Evolutionary conservation across 2,888 invertebrate genomes (phyloP).

Genomic region (Mactromeris polynyma): DNA sequence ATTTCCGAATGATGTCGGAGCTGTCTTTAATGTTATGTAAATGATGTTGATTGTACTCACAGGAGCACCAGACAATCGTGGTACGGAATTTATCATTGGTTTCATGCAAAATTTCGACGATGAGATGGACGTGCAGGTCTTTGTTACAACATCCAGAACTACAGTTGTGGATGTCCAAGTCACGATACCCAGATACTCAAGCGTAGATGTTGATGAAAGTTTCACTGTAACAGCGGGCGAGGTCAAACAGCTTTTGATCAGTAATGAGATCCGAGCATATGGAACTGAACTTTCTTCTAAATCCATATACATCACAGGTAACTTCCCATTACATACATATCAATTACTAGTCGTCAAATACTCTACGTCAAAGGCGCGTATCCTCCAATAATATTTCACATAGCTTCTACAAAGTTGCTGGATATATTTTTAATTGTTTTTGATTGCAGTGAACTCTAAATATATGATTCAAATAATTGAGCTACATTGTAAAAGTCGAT

Average conservation of each 20-base stretch:
- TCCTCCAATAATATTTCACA: too few relatives aligned
- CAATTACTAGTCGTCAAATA: too few relatives aligned
- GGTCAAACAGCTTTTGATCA: constrained; percentile 63
- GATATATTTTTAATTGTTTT: too few relatives aligned
- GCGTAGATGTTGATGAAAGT: constrained; percentile 39
- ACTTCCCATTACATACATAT: too few relatives aligned
- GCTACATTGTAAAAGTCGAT: too few relatives aligned
- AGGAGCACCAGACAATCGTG: constrained; percentile 66
- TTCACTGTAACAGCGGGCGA: constrained; percentile 68
- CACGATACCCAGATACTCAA: constrained; percentile 50
- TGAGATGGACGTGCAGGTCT: constrained; percentile 59
- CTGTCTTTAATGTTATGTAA: too few relatives aligned
- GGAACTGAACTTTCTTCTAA: constrained; percentile 65
- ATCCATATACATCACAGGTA: constrained; percentile 68
- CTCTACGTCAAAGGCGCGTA: too few relatives aligned
- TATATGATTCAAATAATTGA: too few relatives aligned
- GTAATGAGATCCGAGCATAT: constrained; percentile 51
- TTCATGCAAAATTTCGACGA: constrained; percentile 62
- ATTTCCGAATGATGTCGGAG: too few relatives aligned
- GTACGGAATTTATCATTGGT: constrained; percentile 68
- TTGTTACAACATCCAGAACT: constrained; percentile 70
- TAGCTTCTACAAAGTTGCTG: too few relatives aligned
- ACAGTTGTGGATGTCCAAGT: constrained; percentile 67
- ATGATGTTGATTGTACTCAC: neutral
- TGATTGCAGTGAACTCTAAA: too few relatives aligned